phyloP scores from a whole-genome alignment of 2,797 vertebrate species.

The Agapornis canus region DNA sequence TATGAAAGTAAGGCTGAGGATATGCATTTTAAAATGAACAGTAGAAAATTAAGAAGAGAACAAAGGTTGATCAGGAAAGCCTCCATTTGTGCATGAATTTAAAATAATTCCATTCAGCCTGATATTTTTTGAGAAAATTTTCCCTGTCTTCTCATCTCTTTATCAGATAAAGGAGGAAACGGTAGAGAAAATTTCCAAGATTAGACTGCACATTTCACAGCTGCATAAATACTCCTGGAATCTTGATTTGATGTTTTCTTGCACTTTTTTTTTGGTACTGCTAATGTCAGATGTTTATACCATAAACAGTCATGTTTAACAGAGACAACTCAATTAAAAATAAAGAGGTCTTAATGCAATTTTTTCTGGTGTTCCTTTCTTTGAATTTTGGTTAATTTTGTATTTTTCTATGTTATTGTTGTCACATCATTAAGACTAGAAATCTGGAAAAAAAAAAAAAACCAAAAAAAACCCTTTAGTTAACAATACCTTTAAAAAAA shows the following conservation, averaged over 20 bases:
- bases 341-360: background rate
- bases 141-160: background rate
- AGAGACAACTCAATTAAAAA: background rate
- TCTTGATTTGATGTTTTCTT: background rate
- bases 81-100: background rate
- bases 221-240: background rate
- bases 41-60: slow-evolving; percentile 1
- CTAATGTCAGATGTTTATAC: accelerated
- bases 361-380: accelerated
- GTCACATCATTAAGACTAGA: background rate
- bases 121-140: background rate
- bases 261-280: background rate
- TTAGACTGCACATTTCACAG: background rate
- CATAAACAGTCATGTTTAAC: background rate
- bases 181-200: background rate
- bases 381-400: background rate
- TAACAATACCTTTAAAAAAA: background rate
- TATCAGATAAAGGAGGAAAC: background rate
- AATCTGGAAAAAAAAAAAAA: background rate
- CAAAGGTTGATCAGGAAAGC: background rate
- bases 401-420: background rate
- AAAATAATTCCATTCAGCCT: background rate
- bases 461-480: background rate
- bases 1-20: background rate
- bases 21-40: slow-evolving; percentile 20